Conservation (phyloP, 2,113 vertebrate species). For the Ia io region DNA sequence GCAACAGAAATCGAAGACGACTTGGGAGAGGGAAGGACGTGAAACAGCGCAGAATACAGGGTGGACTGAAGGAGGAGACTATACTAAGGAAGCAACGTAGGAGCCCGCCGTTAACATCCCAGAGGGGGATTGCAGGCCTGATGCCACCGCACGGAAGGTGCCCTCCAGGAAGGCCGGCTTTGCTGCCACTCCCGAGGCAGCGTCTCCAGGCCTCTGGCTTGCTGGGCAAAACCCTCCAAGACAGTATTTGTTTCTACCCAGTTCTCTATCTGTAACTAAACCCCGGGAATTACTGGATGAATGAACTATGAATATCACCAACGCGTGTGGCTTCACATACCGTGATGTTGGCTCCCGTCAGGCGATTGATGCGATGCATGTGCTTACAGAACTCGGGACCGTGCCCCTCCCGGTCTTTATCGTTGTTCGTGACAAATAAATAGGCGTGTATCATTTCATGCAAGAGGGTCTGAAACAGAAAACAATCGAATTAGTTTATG, state of each 20-base stretch:
- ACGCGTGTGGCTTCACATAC: constrained; percentile 76
- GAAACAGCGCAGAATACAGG: background rate
- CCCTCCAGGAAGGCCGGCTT: fast-evolving
- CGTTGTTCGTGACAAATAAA: constrained; percentile 95
- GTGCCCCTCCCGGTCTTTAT: constrained; percentile 92
- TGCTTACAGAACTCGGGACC: constrained; percentile 98
- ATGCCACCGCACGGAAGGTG: background rate
- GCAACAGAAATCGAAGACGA: background rate
- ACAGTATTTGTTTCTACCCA: background rate
- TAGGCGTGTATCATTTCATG: constrained; percentile 99
- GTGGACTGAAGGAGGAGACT: background rate
- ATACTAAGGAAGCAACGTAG: background rate
- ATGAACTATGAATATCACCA: background rate
- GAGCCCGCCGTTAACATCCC: background rate
- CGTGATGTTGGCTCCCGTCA: constrained; percentile 92
- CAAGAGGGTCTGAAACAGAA: constrained; percentile 90
- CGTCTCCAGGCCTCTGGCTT: background rate
- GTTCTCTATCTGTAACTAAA: background rate
- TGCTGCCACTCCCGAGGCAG: no score
- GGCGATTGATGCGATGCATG: constrained; percentile 92
- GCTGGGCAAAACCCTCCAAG: background rate
- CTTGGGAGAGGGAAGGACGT: background rate
- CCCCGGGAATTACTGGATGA: background rate
- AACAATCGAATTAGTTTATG: background rate
- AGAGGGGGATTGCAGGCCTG: background rate